A percentile compares a stretch with the other conserved stretches of the same genome.
Conservation (phyloP, 2,113 vertebrate species). For the Thermophis baileyi region DNA sequence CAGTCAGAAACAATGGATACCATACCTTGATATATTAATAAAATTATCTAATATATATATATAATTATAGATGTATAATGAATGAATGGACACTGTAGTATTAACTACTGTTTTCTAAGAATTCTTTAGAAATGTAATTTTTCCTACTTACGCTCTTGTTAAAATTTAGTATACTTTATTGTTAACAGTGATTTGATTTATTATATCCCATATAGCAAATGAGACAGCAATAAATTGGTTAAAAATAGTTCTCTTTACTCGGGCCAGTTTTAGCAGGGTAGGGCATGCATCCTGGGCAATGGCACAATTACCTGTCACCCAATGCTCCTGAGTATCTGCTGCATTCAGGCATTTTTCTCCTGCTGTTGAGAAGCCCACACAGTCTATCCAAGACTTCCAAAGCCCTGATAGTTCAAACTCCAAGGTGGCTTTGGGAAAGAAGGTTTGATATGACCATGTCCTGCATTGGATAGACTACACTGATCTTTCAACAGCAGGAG, state of each 20-base stretch:
- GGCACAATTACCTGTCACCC: neutral
- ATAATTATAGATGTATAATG: neutral
- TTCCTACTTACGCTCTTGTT: neutral
- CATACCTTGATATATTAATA: neutral
- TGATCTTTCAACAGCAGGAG: too few relatives aligned
- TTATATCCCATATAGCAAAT: neutral
- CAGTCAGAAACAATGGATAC: neutral
- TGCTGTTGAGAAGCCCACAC: neutral
- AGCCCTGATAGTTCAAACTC: neutral
- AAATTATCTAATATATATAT: neutral
- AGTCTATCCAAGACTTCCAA: neutral
- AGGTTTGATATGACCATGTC: neutral
- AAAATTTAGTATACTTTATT: neutral
- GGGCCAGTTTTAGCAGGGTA: neutral
- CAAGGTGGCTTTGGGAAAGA: neutral
- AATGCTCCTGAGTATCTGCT: neutral
- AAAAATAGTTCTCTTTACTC: neutral
- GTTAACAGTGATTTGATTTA: neutral
- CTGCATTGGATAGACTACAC: neutral
- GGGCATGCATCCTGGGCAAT: neutral
- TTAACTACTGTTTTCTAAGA: neutral
- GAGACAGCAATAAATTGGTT: neutral
- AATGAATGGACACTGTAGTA: neutral
- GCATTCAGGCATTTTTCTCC: neutral
- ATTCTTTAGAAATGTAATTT: neutral